A percentile compares a stretch with the other conserved stretches of the same genome.
Evolutionary conservation across 2,888 invertebrate genomes (phyloP).

Genomic region (Ischnura elegans): DNA sequence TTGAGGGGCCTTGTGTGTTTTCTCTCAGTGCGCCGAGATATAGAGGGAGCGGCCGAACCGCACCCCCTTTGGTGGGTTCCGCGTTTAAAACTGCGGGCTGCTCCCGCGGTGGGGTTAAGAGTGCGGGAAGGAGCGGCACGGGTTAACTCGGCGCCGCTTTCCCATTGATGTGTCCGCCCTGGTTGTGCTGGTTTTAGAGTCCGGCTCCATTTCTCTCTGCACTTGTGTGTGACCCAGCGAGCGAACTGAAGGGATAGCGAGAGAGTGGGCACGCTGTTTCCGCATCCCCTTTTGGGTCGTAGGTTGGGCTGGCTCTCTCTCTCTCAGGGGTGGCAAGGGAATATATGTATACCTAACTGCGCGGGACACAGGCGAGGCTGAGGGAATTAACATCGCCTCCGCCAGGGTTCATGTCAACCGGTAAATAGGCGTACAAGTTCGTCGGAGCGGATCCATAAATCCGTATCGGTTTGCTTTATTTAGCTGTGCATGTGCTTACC

Average conservation of each 20-base stretch:
- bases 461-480: conserved; percentile 1
- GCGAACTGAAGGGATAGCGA: not conserved
- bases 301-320: not conserved
- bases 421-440: conserved; percentile 5
- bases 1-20: not conserved
- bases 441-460: conserved; percentile 26
- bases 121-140: not conserved
- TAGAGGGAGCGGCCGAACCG: not conserved
- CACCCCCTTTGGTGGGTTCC: not conserved
- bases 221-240: not conserved
- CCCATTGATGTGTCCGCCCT: conserved; percentile 7
- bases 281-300: conserved; percentile 7
- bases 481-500: not conserved
- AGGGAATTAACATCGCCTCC: not conserved
- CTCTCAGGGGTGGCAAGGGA: not conserved
- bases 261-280: not conserved
- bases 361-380: not conserved
- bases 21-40: conserved; percentile 1
- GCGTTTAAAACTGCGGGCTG: conserved; percentile 31
- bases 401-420: conserved; percentile 13
- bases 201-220: not conserved
- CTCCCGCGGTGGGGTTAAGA: not conserved
- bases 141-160: conserved; percentile 12
- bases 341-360: not conserved
- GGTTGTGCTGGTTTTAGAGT: conserved; percentile 22